phyloP scores from a whole-genome alignment of 2,113 vertebrate species.

The Melanostigma gelatinosum region DNA sequence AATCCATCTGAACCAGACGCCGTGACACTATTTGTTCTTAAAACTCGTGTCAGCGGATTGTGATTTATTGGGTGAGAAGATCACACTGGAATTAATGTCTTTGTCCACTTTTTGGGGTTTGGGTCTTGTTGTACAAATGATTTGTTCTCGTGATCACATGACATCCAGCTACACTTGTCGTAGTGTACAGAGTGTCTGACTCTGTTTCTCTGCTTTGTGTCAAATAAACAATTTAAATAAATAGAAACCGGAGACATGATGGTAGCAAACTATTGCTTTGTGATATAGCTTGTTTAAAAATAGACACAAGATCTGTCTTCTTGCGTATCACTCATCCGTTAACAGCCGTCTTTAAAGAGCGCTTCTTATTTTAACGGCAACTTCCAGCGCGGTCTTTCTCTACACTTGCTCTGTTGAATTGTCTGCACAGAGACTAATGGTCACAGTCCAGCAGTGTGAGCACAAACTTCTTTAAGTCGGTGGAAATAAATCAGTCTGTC shows the following conservation, averaged over 20 bases:
- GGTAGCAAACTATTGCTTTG: not conserved
- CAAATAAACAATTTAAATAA: not conserved
- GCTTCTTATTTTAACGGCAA: not conserved
- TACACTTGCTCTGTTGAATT: not conserved
- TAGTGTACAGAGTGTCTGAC: too few relatives aligned
- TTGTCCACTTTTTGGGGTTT: not conserved
- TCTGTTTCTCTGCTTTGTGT: not conserved
- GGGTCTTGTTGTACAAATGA: not conserved
- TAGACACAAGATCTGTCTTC: not conserved
- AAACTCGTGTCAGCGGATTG: not conserved
- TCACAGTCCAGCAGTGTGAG: not conserved
- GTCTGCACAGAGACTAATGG: not conserved
- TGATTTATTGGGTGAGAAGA: not conserved
- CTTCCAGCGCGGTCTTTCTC: not conserved
- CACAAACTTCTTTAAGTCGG: not conserved
- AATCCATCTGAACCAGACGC: constrained; percentile 32
- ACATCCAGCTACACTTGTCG: not conserved
- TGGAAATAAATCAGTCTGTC: not conserved
- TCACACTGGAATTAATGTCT: not conserved
- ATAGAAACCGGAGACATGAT: not conserved
- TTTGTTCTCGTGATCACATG: not conserved
- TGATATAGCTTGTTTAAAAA: not conserved
- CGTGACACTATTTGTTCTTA: not conserved
- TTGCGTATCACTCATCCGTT: not conserved
- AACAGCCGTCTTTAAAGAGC: too few relatives aligned